A percentile compares a stretch with the other conserved stretches of the same genome.
Evolutionary conservation across 2,888 invertebrate genomes (phyloP).

Genomic region (Quadriops clusia): DNA sequence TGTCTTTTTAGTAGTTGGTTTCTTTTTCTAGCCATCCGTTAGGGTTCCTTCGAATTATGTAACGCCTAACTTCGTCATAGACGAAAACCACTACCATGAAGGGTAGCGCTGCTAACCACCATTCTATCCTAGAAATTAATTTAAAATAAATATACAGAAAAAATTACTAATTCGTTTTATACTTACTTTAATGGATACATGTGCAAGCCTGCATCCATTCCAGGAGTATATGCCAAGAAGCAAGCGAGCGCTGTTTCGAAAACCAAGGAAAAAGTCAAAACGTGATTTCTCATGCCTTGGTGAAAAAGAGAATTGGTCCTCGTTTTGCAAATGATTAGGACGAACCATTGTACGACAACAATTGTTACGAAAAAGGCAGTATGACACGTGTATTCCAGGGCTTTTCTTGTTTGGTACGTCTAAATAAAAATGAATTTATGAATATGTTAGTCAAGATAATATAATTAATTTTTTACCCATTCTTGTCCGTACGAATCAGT

Average conservation of each 20-base stretch:
- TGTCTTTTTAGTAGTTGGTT: constrained; percentile 98
- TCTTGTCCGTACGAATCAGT: constrained; percentile 98
- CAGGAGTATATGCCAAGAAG: constrained; percentile 93
- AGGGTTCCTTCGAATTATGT: constrained; percentile 93
- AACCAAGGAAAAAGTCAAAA: constrained; percentile 87
- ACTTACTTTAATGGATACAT: constrained; percentile 95
- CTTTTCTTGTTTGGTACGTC: constrained; percentile 93
- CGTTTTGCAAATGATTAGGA: constrained; percentile 96
- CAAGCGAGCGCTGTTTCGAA: constrained; percentile 93
- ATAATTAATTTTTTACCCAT: constrained; percentile 85
- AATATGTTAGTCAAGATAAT: background rate
- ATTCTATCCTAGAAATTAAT: constrained; percentile 67
- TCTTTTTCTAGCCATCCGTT: constrained; percentile 99
- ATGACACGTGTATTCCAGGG: constrained; percentile 93
- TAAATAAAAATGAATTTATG: constrained; percentile 31
- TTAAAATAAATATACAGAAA: constrained; percentile 3
- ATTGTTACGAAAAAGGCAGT: constrained; percentile 98
- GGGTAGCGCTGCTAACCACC: constrained; percentile 98
- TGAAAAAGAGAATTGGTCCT: constrained; percentile 92
- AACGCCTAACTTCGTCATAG: constrained; percentile 96
- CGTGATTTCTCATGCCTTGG: constrained; percentile 97
- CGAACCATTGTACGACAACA: constrained; percentile 97
- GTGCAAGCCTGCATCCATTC: constrained; percentile 94
- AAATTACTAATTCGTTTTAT: constrained; percentile 1
- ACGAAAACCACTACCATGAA: constrained; percentile 98